Percentiles rank a stretch among this genome's conserved stretches.
Conservation (phyloP, 2,113 vertebrate genomes). For the Pagrus major region DNA sequence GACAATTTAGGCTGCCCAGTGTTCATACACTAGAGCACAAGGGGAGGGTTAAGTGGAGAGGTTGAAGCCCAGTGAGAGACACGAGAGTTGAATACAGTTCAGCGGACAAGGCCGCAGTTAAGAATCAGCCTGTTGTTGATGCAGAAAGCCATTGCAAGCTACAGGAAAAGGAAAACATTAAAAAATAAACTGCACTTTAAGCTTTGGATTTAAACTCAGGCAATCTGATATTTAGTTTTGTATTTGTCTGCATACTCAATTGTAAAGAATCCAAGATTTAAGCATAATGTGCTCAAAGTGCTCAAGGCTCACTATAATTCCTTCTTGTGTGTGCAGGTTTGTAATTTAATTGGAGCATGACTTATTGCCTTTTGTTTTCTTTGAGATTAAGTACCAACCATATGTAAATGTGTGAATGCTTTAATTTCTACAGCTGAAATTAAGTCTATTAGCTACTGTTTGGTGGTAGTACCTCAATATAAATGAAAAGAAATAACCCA, state of each 20-base stretch:
- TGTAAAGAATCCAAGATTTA: neutral
- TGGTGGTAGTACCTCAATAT: neutral
- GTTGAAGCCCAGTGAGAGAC: slow-evolving; percentile 27
- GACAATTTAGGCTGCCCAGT: slow-evolving; percentile 35
- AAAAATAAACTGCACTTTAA: neutral
- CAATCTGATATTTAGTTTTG: neutral
- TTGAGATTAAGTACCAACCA: slow-evolving; percentile 6
- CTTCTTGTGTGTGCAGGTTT: slow-evolving; percentile 5
- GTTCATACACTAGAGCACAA: slow-evolving; percentile 36
- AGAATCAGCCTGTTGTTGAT: slow-evolving; percentile 26
- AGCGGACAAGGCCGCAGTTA: slow-evolving; percentile 7
- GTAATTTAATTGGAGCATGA: slow-evolving; percentile 12
- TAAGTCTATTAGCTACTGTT: neutral
- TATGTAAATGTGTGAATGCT: neutral
- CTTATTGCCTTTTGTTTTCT: slow-evolving; percentile 13
- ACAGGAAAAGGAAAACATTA: slow-evolving; percentile 4
- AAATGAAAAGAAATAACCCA: neutral
- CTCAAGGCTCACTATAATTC: neutral
- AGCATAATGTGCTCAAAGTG: neutral
- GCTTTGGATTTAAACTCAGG: neutral
- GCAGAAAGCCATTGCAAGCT: slow-evolving; percentile 18
- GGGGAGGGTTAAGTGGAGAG: slow-evolving; percentile 62
- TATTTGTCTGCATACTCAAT: neutral
- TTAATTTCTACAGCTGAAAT: neutral
- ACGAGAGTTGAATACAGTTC: slow-evolving; percentile 38